Conservation (phyloP, 2,113 vertebrate species). For the Chaetodon auriga region DNA sequence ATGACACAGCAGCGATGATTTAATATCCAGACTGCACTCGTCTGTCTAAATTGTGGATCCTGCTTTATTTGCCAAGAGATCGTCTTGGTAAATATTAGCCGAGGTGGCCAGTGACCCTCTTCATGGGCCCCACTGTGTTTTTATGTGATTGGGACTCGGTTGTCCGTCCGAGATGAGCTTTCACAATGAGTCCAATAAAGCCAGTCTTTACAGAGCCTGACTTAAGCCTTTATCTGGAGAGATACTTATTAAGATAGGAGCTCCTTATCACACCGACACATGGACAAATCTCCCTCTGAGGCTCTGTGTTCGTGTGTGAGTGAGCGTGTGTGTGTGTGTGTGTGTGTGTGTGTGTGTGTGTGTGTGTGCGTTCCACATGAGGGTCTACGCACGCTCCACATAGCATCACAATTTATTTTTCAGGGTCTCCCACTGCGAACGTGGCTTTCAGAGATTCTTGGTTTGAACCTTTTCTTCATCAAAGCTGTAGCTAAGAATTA, state of each 20-base stretch:
- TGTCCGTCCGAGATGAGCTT: constrained; percentile 27
- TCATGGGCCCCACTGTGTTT: constrained; percentile 15
- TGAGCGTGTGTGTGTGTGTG: constrained; percentile 9
- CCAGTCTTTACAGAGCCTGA: constrained; percentile 46
- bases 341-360: constrained; percentile 27
- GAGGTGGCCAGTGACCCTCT: constrained; percentile 4
- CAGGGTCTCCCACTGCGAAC: constrained; percentile 14
- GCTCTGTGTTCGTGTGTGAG: constrained; percentile 8
- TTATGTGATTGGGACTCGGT: constrained; percentile 35
- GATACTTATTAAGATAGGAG: constrained; percentile 77
- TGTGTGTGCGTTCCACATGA: constrained; percentile 15
- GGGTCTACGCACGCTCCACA: neutral
- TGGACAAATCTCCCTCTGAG: constrained; percentile 43
- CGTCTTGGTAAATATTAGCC: constrained; percentile 49
- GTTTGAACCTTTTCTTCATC: constrained; percentile 31
- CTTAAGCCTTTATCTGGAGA: constrained; percentile 56
- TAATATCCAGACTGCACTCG: constrained; percentile 24
- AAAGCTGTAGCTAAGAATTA: constrained; percentile 32
- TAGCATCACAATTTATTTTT: constrained; percentile 29
- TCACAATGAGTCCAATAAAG: constrained; percentile 62
- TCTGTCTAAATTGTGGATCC: constrained; percentile 26
- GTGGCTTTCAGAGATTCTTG: constrained; percentile 35
- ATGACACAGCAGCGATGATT: constrained; percentile 14
- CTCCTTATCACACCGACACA: constrained; percentile 71
- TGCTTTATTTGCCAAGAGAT: constrained; percentile 41